These are phyloP conservation scores for Drosophila mayri DNA, from an alignment of 1,140 invertebrate genomes.

Conservation along the genomic window DNA sequence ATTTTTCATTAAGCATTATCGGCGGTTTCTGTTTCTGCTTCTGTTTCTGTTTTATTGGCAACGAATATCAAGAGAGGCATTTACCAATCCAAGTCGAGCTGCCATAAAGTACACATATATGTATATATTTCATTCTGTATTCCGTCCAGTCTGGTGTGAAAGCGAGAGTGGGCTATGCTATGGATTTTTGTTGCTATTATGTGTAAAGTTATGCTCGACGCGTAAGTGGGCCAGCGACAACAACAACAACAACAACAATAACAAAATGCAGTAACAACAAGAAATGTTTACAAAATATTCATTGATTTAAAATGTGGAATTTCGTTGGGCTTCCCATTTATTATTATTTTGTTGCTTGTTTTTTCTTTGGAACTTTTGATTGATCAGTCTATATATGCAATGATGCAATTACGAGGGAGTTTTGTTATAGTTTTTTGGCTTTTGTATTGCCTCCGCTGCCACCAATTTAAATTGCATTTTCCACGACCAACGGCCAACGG, in stretches of 20 bases:
- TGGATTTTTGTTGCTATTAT: conserved; percentile 39
- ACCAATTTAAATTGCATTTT: conserved; percentile 28
- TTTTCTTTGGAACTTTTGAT: conserved; percentile 53
- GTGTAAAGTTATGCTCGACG: conserved; percentile 56
- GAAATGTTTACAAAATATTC: conserved; percentile 73
- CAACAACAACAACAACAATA: too few species aligned
- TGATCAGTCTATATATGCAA: conserved; percentile 36
- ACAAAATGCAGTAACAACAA: conserved; percentile 11
- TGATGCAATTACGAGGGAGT: conserved; percentile 44
- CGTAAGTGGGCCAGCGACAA: conserved; percentile 57
- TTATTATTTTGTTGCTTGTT: conserved; percentile 7
- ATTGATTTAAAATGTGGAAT: conserved; percentile 71
- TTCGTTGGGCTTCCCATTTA: conserved; percentile 33
- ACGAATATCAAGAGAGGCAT: conserved; percentile 27
- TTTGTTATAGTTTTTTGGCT: conserved; percentile 1
- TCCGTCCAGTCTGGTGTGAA: conserved; percentile 67
- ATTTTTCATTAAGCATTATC: conserved; percentile 27
- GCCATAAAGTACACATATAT: background rate
- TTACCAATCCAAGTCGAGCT: conserved; percentile 10
- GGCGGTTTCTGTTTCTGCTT: conserved; percentile 24
- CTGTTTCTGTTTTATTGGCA: conserved; percentile 44
- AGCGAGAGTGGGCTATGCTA: conserved; percentile 60
- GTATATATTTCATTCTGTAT: conserved; percentile 65
- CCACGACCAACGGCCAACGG: conserved; percentile 6
- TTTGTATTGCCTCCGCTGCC: background rate